Base-by-base conservation (phyloP, 1,140 invertebrate genomes). In the Dreissena rostriformis region DNA sequence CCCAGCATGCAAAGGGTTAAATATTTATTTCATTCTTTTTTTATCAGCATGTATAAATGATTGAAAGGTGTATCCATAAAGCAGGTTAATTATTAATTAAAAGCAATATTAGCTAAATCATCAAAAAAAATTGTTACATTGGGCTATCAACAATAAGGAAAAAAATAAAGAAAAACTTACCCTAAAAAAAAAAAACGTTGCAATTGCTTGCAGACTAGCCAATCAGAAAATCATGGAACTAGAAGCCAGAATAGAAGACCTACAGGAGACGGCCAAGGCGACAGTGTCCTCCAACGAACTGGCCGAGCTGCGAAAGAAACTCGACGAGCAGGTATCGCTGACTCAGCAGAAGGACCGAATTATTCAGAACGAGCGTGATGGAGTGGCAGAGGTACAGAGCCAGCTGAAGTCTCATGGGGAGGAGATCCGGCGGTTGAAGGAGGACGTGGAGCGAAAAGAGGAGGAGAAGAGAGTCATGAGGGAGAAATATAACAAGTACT, bases 401-500 rank as follows among this genome's bases (percentile, higher is more conserved):
- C 85, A 88, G 55, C 76, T 88, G 22, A 83, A 68, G 29, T 67
- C 75, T 68, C 77, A 83, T 39, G 65, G 57, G 28, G 86, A 91
- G 1, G 91, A 89, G 61, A 65, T 93, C 24, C 89, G 92, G 80
- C 89, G 93, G 78, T 88, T 97, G 55, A 95, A 96, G 86, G 96
- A 97, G 85, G 93, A 94, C 61, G 87, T 97, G 12, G 92, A 95
- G 0, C 95, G 95, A 22, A 96, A 96, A 77, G 96, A 97, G 49
- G 94, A 94, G 89, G 96, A 97, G 90, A 93, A 97, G 87, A 94
- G 95, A 79, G 95, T 95, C 11, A 95, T 96, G 85, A 97, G 98
- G 89, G 96, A 97, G 76, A 96, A 96, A 88, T 97, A 98, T 91
- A 96, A 96, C 88, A 97, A 97, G 90, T 97, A 96, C 90, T 95